Conservation (phyloP, 1,140 invertebrate species). For the Zeugodacus cucurbitae region DNA sequence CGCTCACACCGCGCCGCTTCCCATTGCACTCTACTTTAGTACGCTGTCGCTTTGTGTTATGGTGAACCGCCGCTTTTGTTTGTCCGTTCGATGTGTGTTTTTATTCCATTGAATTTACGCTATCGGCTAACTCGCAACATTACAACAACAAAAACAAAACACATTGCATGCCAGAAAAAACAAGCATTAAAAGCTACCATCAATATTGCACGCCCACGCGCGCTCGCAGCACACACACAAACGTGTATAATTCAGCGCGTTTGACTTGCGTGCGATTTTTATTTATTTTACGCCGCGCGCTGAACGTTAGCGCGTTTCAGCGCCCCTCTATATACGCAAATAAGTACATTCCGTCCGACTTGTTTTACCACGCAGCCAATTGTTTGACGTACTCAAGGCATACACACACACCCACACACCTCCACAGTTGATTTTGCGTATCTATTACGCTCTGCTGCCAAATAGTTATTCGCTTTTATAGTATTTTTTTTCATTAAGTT, state of each 20-base stretch:
- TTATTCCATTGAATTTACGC: background rate
- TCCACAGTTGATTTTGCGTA: conserved; percentile 14
- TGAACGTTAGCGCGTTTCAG: background rate
- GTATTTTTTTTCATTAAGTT: background rate
- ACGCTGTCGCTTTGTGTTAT: background rate
- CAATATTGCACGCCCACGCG: conserved; percentile 26
- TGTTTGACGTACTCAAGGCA: background rate
- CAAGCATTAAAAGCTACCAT: conserved; percentile 2
- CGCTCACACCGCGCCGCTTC: background rate
- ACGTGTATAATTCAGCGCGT: background rate
- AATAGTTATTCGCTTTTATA: background rate
- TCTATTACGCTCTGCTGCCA: conserved; percentile 6
- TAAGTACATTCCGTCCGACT: background rate
- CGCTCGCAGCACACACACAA: background rate
- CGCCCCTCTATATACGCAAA: background rate
- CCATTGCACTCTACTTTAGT: background rate
- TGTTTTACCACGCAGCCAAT: background rate
- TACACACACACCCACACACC: too few relatives aligned
- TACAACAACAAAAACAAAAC: background rate
- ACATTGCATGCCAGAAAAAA: background rate
- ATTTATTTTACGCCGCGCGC: background rate
- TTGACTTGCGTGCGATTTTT: background rate
- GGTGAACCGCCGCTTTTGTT: background rate
- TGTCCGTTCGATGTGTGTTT: background rate
- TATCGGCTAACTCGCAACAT: background rate